Conservation (phyloP, 2,888 invertebrate genomes). For the Augiades crinisus region DNA sequence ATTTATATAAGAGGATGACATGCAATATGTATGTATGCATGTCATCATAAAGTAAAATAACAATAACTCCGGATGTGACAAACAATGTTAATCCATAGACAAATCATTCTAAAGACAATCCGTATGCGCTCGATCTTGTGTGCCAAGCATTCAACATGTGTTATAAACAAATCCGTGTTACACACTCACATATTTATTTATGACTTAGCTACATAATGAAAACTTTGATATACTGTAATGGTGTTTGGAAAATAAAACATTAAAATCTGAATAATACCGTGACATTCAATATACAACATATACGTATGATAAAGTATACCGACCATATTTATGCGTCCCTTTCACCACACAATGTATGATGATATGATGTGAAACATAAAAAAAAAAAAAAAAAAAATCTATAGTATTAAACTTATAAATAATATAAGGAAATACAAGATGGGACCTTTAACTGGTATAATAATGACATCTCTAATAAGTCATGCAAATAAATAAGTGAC, state of each 20-base stretch:
- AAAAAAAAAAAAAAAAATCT: slow-evolving; percentile 37
- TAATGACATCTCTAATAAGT: slow-evolving; percentile 2
- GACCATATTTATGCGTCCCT: slow-evolving; percentile 50
- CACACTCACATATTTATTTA: slow-evolving; percentile 32
- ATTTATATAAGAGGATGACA: no score
- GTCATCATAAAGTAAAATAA: no score
- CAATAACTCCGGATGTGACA: no score
- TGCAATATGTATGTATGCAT: no score
- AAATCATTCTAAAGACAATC: slow-evolving; percentile 20
- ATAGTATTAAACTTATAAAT: background rate
- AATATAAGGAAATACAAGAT: background rate
- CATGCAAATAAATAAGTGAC: slow-evolving; percentile 34
- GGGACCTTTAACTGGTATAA: background rate
- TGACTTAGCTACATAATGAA: background rate
- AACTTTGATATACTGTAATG: slow-evolving; percentile 7
- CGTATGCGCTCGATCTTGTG: background rate
- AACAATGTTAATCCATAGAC: slow-evolving; percentile 1
- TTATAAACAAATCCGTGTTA: slow-evolving; percentile 20
- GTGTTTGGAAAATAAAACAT: slow-evolving; percentile 17
- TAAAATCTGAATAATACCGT: no score
- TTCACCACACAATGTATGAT: slow-evolving; percentile 50
- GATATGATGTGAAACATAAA: slow-evolving; percentile 48
- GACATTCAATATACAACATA: slow-evolving; percentile 11
- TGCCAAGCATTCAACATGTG: slow-evolving; percentile 12
- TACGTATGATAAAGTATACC: slow-evolving; percentile 27